Evolutionary conservation across 1,140 invertebrate species (phyloP), one percentile per base, ranked within the genome.

Genomic region (Bradynema listronoti): DNA sequence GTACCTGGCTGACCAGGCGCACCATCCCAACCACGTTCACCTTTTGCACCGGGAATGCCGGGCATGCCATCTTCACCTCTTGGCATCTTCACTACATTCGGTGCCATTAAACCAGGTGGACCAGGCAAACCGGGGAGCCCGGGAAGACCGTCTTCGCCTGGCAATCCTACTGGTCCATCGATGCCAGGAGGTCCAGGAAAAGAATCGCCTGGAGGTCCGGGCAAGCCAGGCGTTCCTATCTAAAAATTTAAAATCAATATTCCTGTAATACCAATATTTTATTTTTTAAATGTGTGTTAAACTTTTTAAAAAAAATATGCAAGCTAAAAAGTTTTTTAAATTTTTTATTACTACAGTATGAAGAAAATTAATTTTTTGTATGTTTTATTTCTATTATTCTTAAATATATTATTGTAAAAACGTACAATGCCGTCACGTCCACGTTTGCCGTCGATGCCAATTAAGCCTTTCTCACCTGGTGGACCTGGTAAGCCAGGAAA

Each of bases 101-200:
- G 7, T 45, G 56, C 62, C 2, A 32, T 36, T 4, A 34, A 22
- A 19, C 68, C 65, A 22, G 62, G 65, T 4, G 36, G 1, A 27
- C 66, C 24, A 0, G 24, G 27, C 24, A 45, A 22, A 42, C 70
- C 72, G 4, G 63, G 39, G 24, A 61, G 32, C 25, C 72, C 65
- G 22, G 55, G 52, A n/a, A 69, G 30, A 16, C 65, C 65, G 36
- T 67, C 65, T 16, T 43, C 39, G 14, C 65, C 64, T 30, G 39
- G 32, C 19, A 61, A 63, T 53, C 85, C 85, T 22, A 65, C 61
- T 56, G 69, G 11, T 24, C 73, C 73, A 54, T 65, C 61, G 6
- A 39, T 16, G 22, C 61, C 61, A 14, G 58, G 61, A 33, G 39
- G 33, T 24, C 59, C 59, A 45, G 59, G 57, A 22, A 61, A 61